Conservation (phyloP, 2,888 invertebrate genomes). For the Rugalucina vietnamica region DNA sequence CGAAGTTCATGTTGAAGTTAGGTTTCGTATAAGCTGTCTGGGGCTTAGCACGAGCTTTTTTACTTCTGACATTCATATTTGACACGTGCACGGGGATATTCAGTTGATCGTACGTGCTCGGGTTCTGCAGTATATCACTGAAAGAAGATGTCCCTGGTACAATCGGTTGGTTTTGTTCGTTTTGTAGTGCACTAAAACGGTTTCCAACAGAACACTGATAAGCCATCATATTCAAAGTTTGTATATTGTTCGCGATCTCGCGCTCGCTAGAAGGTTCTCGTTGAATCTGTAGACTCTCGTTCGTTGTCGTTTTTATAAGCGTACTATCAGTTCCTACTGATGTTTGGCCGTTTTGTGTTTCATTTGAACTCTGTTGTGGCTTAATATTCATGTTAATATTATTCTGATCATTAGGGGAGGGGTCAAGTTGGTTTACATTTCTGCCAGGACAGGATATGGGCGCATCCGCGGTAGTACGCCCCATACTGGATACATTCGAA, state of each 20-base stretch:
- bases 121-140: neutral
- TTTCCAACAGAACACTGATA: neutral
- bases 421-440: too few species aligned
- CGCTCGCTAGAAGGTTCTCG: neutral
- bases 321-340: neutral
- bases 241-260: neutral
- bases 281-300: neutral
- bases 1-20: neutral
- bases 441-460: too few species aligned
- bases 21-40: neutral
- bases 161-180: neutral
- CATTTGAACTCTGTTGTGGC: too few species aligned
- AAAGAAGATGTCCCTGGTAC: neutral
- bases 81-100: neutral
- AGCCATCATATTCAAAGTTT: neutral
- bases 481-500: too few species aligned
- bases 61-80: neutral
- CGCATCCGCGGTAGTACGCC: too few species aligned
- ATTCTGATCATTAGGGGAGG: too few species aligned
- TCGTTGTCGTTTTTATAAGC: neutral
- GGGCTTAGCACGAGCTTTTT: neutral
- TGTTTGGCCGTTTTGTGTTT: neutral
- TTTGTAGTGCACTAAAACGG: neutral
- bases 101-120: neutral
- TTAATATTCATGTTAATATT: too few species aligned